Percentiles rank a stretch among this genome's conserved stretches.
Evolutionary conservation across 2,797 vertebrate genomes (phyloP).

Genomic region (Gallirallus australis): DNA sequence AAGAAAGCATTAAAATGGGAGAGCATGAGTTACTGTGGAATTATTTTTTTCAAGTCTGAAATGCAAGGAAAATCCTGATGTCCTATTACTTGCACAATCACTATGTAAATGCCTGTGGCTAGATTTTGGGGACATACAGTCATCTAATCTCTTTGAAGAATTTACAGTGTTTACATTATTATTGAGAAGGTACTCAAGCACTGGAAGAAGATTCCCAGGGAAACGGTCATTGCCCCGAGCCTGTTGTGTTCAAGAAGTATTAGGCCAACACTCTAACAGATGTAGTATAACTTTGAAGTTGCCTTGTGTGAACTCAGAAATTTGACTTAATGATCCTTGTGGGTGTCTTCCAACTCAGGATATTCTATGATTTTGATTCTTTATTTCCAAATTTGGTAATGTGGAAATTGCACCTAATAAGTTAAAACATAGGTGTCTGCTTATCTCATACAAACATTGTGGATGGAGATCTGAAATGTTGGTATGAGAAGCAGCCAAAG

Average conservation of each 20-base stretch:
- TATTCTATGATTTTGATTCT: background rate
- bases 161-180: background rate
- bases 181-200: accelerated
- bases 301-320: background rate
- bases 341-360: background rate
- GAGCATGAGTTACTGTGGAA: background rate
- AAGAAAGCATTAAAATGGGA: accelerated
- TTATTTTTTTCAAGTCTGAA: background rate
- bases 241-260: background rate
- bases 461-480: too few species aligned
- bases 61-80: background rate
- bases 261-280: background rate
- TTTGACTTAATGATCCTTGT: background rate
- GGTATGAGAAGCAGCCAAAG: too few species aligned
- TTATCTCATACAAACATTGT: too few species aligned
- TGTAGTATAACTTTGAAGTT: background rate
- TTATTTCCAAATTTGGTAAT: too few species aligned
- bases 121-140: background rate
- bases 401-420: too few species aligned
- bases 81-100: background rate
- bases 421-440: too few species aligned
- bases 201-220: background rate
- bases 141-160: background rate
- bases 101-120: background rate
- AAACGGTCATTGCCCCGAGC: too few species aligned